Base-by-base conservation (phyloP, 1,140 invertebrate species). In the Hetaerina americana region DNA sequence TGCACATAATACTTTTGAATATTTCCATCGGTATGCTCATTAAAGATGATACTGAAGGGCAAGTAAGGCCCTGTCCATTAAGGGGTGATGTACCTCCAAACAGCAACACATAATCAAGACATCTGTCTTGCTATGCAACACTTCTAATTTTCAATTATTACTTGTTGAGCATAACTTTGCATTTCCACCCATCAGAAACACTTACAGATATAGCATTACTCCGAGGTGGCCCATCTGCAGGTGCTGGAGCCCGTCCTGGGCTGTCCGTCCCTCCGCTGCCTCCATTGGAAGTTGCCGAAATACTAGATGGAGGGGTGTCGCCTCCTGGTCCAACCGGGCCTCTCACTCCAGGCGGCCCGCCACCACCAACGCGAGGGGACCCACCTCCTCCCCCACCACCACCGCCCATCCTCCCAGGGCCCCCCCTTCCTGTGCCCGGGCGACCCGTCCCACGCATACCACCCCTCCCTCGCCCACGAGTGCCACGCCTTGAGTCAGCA, bases 401-500 rank as follows among this genome's bases (percentile, higher is more conserved):
- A 66, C 73, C 70, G 15, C 15, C 15, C 22, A n/a, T 18, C 22
- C 40, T n/a, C 40, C 15, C 22, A 12, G 73, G 66, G 6, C 76
- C 77, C 73, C 80, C 78, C 31, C 75, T 29, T 1, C 70, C 71
- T 8, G 76, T 74, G 29, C 81, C 75, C 27, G 83, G 83, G 70
- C 83, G 80, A 8, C 87, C 84, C 27, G 66, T 28, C 27, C 82
- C 81, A 71, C 87, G 83, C 12, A 86, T 84, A 29, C 89, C 85
- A 40, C 88, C 84, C 22, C 86, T 83, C 5, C 86, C 83, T 27
- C 88, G 85, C 8, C 84, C 84, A 40, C 87, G 85, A 18, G 87
- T 84, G 69, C 87, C 88, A 78, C 92, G 88, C 74, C 90, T 86
- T 15, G 86, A 88, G 78, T 95, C 93, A 77, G 88, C 89, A 81